Evolutionary conservation across 2,113 vertebrate species (phyloP).

Genomic region (Macrotis lagotis): DNA sequence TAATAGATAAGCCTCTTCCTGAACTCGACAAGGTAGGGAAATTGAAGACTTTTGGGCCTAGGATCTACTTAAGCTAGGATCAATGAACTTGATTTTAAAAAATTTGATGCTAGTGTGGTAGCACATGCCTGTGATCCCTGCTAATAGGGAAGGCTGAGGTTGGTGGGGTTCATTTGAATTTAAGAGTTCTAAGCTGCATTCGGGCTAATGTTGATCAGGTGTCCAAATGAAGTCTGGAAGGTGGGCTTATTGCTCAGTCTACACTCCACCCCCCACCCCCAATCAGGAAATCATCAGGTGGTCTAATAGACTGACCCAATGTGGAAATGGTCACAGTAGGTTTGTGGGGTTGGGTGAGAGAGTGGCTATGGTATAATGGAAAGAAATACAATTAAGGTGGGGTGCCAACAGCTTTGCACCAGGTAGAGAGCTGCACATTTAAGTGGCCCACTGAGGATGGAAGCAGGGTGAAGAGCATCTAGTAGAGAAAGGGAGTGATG

Average conservation of each 20-base stretch:
- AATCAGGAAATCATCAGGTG: not conserved
- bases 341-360: no score
- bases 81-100: not conserved
- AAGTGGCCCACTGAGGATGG: no score
- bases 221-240: not conserved
- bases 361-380: not conserved
- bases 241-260: no score
- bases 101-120: no score
- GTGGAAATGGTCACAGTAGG: not conserved
- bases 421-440: no score
- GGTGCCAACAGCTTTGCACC: no score
- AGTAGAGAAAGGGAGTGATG: not conserved
- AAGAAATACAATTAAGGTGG: no score
- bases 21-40: slow-evolving; percentile 64
- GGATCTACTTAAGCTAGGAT: not conserved
- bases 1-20: not conserved
- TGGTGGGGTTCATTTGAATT: not conserved
- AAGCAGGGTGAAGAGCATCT: no score
- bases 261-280: no score
- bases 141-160: not conserved
- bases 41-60: accelerated
- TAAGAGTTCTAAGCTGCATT: not conserved
- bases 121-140: no score
- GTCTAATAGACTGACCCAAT: not conserved
- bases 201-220: not conserved